A percentile compares a stretch with the other conserved stretches of the same genome.
These are phyloP conservation scores for Acanthopagrus latus DNA, from an alignment of 2,797 vertebrate species.

Conservation along the genomic window DNA sequence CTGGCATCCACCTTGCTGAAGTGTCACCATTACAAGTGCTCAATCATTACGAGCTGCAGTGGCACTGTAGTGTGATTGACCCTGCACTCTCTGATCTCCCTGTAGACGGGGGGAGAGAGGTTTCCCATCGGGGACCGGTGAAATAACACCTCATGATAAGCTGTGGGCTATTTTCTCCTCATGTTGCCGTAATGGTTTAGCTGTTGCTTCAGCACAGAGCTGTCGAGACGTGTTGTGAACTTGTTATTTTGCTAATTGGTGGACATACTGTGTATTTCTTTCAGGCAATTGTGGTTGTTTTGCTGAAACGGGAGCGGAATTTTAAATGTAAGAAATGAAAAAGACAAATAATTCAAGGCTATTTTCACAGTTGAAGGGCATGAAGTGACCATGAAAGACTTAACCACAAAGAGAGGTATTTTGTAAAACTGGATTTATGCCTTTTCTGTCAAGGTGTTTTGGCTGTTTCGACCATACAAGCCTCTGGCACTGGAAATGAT, in stretches of 20 bases:
- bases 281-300: neutral
- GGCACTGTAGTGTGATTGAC: slow-evolving; percentile 18
- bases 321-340: neutral
- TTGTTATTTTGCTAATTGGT: slow-evolving; percentile 4
- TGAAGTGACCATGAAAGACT: slow-evolving; percentile 23
- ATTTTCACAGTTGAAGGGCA: neutral
- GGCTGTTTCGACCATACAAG: neutral
- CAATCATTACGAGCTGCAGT: slow-evolving; percentile 28
- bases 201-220: neutral
- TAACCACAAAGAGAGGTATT: slow-evolving; percentile 5
- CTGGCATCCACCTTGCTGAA: slow-evolving; percentile 24
- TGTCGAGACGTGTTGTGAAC: neutral
- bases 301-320: neutral
- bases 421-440: slow-evolving; percentile 29
- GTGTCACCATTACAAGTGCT: slow-evolving; percentile 27
- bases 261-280: neutral
- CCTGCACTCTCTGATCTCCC: slow-evolving; percentile 7
- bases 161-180: neutral
- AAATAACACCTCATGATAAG: neutral
- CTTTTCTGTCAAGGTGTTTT: slow-evolving; percentile 28
- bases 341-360: slow-evolving; percentile 2
- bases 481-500: slow-evolving; percentile 36
- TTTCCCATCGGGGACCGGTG: slow-evolving; percentile 5
- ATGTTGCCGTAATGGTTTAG: neutral
- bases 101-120: neutral